phyloP scores from a whole-genome alignment of 2,888 invertebrate genomes.

The Ditula angustiorana region DNA sequence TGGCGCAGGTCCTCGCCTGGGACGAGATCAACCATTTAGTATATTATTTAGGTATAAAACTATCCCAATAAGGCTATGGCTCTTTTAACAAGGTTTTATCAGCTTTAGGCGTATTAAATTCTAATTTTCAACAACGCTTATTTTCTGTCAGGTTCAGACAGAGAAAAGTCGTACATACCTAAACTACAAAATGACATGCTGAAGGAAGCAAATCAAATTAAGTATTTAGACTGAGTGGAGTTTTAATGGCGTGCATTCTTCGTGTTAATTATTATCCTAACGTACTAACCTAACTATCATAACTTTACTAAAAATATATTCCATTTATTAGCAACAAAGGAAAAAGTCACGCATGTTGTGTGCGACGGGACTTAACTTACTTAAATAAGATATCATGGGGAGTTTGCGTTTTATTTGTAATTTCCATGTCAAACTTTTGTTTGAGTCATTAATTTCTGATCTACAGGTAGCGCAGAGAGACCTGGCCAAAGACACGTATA shows the following conservation, averaged over 20 bases:
- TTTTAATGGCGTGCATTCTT: slow-evolving; percentile 4
- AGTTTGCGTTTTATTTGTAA: slow-evolving; percentile 1
- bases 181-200: slow-evolving; percentile 76
- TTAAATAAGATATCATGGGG: background rate
- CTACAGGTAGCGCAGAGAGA: slow-evolving; percentile 91
- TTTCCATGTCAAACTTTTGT: background rate
- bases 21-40: slow-evolving; percentile 93
- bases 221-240: slow-evolving; percentile 62
- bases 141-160: slow-evolving; percentile 74
- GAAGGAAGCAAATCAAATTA: slow-evolving; percentile 78
- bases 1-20: slow-evolving; percentile 93
- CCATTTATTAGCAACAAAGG: slow-evolving; percentile 10
- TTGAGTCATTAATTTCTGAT: slow-evolving; percentile 10
- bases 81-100: background rate
- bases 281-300: slow-evolving; percentile 21
- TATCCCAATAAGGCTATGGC: background rate
- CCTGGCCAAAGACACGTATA: slow-evolving; percentile 96
- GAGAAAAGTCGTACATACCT: slow-evolving; percentile 65
- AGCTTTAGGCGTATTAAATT: slow-evolving; percentile 6
- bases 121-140: slow-evolving; percentile 24
- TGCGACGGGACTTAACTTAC: background rate
- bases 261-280: slow-evolving; percentile 17
- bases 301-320: slow-evolving; percentile 21
- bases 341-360: slow-evolving; percentile 13
- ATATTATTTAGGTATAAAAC: slow-evolving; percentile 86